These are phyloP conservation scores for Bujurquina vittata DNA, from an alignment of 2,113 vertebrate species.

Conservation along the genomic window DNA sequence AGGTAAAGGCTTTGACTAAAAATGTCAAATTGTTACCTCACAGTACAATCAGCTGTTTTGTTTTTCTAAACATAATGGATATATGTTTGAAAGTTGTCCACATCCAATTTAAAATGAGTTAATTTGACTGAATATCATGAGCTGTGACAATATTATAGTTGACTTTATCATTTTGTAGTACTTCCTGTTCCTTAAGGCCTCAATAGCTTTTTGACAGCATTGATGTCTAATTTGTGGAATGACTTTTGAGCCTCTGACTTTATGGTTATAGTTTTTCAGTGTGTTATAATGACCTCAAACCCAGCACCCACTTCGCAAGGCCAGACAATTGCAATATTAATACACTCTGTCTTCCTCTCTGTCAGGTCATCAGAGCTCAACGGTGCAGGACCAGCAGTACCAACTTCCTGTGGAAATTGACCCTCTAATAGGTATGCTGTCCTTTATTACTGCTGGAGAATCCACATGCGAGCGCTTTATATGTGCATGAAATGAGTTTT, in stretches of 20 bases:
- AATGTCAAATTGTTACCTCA: neutral
- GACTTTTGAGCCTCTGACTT: slow-evolving; percentile 36
- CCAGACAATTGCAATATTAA: slow-evolving; percentile 67
- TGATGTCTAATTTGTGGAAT: slow-evolving; percentile 24
- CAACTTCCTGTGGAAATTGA: slow-evolving; percentile 99
- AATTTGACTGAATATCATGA: neutral
- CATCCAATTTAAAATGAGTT: neutral
- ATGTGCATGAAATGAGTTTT: slow-evolving; percentile 36
- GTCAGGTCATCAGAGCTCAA: slow-evolving; percentile 95
- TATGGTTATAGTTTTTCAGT: slow-evolving; percentile 53
- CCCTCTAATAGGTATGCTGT: slow-evolving; percentile 96
- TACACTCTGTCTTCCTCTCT: slow-evolving; percentile 74
- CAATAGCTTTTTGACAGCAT: slow-evolving; percentile 12
- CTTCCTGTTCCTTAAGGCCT: neutral
- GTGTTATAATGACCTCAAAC: slow-evolving; percentile 51
- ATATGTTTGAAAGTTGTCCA: neutral
- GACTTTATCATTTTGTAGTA: neutral
- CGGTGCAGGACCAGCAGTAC: slow-evolving; percentile 96
- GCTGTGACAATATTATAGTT: neutral
- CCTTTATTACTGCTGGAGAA: slow-evolving; percentile 66
- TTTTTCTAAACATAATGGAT: neutral
- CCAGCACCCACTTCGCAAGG: slow-evolving; percentile 46
- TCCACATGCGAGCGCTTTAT: slow-evolving; percentile 6
- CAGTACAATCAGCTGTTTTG: neutral
- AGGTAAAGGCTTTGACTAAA: no score